Conservation (phyloP, 2,113 vertebrate genomes). For the Hemiprocne comata region DNA sequence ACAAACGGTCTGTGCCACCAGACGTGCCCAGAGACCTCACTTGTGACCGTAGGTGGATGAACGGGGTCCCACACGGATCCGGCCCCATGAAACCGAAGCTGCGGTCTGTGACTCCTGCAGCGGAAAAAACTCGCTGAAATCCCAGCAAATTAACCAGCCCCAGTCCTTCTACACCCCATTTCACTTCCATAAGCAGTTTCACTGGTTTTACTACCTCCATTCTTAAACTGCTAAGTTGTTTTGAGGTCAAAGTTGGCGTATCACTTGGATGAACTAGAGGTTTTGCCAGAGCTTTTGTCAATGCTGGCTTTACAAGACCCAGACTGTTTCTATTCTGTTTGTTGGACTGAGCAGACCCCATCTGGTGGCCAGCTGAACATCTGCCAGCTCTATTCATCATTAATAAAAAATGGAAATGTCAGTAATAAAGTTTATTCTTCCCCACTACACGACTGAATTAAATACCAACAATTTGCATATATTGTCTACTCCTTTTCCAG, state of each 20-base stretch:
- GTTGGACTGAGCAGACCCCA: conserved; percentile 21
- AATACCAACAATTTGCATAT: conserved; percentile 47
- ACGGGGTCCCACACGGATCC: not conserved
- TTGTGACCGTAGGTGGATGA: rapidly evolving
- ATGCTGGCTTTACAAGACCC: not conserved
- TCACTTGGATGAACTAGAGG: not conserved
- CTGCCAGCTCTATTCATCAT: conserved; percentile 43
- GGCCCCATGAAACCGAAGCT: not conserved
- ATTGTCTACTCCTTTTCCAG: conserved; percentile 7
- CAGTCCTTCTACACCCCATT: not conserved
- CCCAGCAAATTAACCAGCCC: not conserved
- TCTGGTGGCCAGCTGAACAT: conserved; percentile 35
- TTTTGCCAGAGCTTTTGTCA: conserved; percentile 23
- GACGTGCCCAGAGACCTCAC: not conserved
- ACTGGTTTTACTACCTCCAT: not conserved
- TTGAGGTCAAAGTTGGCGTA: not conserved
- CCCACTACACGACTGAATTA: conserved; percentile 6
- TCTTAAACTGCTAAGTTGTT: not conserved
- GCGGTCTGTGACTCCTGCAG: not conserved
- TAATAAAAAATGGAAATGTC: conserved; percentile 57
- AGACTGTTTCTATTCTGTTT: not conserved
- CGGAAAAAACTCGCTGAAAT: not conserved
- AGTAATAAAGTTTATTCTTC: conserved; percentile 49
- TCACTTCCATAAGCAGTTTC: conserved; percentile 3
- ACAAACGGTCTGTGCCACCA: rapidly evolving